A percentile compares a stretch with the other conserved stretches of the same genome.
Conservation (phyloP, 2,888 invertebrate species). For the Leucoptera coffeella region DNA sequence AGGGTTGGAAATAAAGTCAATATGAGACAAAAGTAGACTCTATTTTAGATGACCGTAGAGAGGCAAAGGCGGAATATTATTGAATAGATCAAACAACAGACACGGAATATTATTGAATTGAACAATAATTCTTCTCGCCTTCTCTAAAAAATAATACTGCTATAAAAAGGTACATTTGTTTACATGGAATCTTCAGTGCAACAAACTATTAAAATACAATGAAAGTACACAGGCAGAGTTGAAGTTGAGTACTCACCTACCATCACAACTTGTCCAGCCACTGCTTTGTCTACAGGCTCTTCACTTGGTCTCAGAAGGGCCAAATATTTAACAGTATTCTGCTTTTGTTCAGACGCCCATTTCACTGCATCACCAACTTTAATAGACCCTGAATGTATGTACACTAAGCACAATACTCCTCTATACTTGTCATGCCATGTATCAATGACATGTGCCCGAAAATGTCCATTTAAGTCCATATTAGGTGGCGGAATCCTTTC, state of each 20-base stretch:
- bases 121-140: no score
- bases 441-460: conserved; percentile 85
- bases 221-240: no score
- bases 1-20: no score
- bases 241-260: conserved; percentile 53
- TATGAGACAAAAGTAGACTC: no score
- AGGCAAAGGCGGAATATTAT: no score
- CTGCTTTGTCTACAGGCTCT: conserved; percentile 56
- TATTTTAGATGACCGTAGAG: no score
- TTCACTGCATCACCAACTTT: conserved; percentile 69
- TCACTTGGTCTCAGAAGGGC: conserved; percentile 77
- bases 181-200: no score
- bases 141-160: no score
- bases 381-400: conserved; percentile 71
- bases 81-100: no score
- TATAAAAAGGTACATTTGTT: no score
- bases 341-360: conserved; percentile 64
- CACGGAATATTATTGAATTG: no score
- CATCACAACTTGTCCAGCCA: conserved; percentile 92
- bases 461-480: conserved; percentile 51
- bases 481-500: conserved; percentile 70
- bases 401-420: conserved; percentile 72
- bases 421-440: conserved; percentile 89
- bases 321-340: conserved; percentile 72
- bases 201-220: no score